These are phyloP conservation scores for Onychomys leucogaster DNA, from an alignment of 2,797 vertebrate genomes.

Conservation along the genomic window DNA sequence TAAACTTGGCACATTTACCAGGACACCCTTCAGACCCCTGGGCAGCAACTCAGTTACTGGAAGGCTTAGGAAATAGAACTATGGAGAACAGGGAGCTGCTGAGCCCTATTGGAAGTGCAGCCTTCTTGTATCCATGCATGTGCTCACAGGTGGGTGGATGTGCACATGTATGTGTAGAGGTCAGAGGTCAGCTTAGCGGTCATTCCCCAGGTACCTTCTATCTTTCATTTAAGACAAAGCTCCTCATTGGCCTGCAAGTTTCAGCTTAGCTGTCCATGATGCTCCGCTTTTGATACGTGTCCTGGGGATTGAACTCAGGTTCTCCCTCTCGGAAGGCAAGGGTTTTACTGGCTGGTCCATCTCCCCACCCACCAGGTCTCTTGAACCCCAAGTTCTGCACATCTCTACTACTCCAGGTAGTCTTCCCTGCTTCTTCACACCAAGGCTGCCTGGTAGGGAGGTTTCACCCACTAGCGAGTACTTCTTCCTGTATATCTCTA, in stretches of 20 bases:
- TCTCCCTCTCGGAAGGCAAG: neutral
- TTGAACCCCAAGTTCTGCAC: neutral
- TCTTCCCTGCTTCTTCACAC: neutral
- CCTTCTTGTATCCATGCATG: neutral
- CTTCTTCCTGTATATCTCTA: slow-evolving; percentile 50
- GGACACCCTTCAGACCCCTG: accelerated
- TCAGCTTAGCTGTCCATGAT: neutral
- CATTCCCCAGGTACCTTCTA: neutral
- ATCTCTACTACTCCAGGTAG: too few relatives aligned
- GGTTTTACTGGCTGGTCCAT: neutral
- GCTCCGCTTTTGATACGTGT: neutral
- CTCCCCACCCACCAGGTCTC: neutral
- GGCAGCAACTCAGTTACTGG: neutral
- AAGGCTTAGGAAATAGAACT: neutral
- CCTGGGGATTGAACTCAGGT: neutral
- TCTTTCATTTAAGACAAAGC: neutral
- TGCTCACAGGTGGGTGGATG: too few relatives aligned
- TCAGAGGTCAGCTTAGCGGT: neutral
- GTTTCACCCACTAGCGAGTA: neutral
- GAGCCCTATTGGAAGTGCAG: neutral
- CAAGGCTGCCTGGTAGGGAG: neutral
- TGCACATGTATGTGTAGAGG: neutral
- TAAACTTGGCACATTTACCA: neutral
- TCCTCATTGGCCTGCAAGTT: neutral
- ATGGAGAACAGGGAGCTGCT: neutral